Evolutionary conservation across 2,888 invertebrate genomes (phyloP).

Genomic region (Chaetogeoica ovagalla): DNA sequence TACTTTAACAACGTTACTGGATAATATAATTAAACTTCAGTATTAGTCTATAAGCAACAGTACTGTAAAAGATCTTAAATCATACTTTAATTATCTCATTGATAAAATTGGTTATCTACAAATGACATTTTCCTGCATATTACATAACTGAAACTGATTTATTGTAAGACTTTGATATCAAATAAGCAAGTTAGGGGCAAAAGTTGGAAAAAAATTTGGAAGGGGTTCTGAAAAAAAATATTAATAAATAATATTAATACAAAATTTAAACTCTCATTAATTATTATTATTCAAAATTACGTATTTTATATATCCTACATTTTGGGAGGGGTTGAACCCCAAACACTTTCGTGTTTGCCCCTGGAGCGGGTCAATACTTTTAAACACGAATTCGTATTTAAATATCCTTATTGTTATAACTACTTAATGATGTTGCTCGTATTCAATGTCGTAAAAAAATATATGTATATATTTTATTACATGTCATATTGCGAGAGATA

Average conservation of each 20-base stretch:
- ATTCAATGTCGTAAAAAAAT: not conserved
- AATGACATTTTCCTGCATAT: not conserved
- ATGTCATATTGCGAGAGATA: not conserved
- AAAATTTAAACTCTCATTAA: no score
- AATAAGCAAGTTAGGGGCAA: not conserved
- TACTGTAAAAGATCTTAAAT: not conserved
- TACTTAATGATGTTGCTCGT: not conserved
- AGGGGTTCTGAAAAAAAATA: no score
- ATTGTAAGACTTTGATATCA: not conserved
- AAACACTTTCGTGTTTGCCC: no score
- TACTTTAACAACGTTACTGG: not conserved
- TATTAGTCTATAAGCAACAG: not conserved
- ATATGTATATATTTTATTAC: no score
- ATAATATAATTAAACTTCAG: not conserved
- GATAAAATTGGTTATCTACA: not conserved
- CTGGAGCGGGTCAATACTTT: not conserved
- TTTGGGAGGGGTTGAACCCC: no score
- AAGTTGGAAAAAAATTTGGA: no score
- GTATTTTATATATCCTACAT: no score
- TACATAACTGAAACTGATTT: not conserved
- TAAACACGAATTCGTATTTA: not conserved
- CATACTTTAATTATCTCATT: not conserved
- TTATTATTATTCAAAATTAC: no score
- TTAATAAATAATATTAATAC: no score
- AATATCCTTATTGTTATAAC: not conserved